phyloP scores from a whole-genome alignment of 2,113 vertebrate genomes.

The Ptyas mucosa region DNA sequence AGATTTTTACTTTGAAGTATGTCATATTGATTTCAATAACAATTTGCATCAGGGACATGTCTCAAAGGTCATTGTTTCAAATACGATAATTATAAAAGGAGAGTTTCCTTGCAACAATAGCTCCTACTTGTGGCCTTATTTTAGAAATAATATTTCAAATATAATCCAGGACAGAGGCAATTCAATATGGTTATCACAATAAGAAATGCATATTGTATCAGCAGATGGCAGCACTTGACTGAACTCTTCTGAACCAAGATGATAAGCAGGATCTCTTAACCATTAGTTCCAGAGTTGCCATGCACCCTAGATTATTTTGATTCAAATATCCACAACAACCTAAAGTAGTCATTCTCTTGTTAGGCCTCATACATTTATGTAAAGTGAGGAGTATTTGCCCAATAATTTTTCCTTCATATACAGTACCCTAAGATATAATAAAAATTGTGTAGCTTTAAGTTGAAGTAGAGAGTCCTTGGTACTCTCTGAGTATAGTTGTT shows the following conservation, averaged over 20 bases:
- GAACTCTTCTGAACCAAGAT: not conserved
- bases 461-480: not conserved
- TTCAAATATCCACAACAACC: not conserved
- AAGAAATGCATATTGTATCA: not conserved
- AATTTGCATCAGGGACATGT: not conserved
- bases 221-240: not conserved
- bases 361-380: not conserved
- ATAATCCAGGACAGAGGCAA: not conserved
- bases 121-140: not conserved
- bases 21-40: not conserved
- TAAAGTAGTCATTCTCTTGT: not conserved
- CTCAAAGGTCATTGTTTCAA: not conserved
- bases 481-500: not conserved
- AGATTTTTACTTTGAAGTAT: not conserved
- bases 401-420: not conserved
- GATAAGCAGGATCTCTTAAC: not conserved
- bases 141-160: not conserved
- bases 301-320: not conserved
- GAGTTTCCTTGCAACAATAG: not conserved
- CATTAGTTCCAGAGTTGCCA: not conserved
- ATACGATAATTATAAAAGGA: not conserved
- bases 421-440: not conserved
- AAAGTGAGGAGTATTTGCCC: not conserved
- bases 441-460: not conserved
- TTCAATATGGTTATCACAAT: not conserved